Percentiles rank a stretch among this genome's conserved stretches.
Conservation (phyloP, 2,888 invertebrate genomes). For the Chrysina gloriosa region DNA sequence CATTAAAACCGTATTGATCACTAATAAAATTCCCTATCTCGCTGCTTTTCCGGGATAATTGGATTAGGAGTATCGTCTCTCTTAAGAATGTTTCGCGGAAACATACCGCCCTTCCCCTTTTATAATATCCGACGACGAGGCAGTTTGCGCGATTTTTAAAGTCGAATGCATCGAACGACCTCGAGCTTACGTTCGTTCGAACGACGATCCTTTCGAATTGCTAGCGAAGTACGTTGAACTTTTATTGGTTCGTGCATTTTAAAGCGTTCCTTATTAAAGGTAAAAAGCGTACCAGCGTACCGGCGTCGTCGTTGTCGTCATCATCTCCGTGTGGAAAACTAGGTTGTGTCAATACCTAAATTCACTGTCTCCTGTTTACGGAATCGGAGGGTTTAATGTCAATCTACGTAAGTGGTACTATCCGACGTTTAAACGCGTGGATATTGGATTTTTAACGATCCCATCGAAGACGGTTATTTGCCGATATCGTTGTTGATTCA, state of each 20-base stretch:
- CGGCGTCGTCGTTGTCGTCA: neutral
- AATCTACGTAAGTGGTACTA: neutral
- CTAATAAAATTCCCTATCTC: neutral
- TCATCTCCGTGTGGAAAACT: neutral
- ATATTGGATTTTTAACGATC: neutral
- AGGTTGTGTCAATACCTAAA: conserved; percentile 37
- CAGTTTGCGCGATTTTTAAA: neutral
- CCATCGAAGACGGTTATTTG: no score
- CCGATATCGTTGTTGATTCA: no score
- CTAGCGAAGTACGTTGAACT: conserved; percentile 35
- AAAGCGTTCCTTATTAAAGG: conserved; percentile 11
- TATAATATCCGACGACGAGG: neutral
- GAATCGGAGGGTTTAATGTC: conserved; percentile 8
- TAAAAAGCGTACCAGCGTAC: neutral
- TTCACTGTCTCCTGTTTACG: conserved; percentile 24
- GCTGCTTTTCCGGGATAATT: conserved; percentile 8
- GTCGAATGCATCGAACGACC: neutral
- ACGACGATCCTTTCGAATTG: neutral
- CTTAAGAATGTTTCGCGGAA: neutral
- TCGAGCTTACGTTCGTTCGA: neutral
- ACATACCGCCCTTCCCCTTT: neutral
- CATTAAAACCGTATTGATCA: conserved; percentile 3
- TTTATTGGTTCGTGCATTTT: conserved; percentile 32
- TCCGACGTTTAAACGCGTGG: neutral
- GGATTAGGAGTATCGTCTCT: neutral